Evolutionary conservation across 37 sponge, comb jelly and placozoan genomes (phyloP).

Genomic region (Trichoplax adhaerens): DNA sequence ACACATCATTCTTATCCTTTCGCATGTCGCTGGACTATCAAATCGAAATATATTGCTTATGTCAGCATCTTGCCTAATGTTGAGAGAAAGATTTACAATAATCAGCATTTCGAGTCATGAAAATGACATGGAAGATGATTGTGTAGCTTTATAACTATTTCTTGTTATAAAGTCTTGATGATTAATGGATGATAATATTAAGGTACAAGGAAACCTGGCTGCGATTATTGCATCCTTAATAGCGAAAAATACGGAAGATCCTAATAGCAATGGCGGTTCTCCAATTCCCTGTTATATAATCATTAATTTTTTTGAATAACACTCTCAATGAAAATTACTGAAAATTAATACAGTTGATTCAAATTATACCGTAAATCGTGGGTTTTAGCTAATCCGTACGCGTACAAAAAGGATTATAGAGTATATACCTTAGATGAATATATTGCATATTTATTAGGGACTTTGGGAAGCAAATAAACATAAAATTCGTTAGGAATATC

Average conservation of each 20-base stretch:
- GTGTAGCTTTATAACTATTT: not conserved
- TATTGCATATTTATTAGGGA: constrained; percentile 49
- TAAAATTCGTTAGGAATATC: constrained; percentile 55
- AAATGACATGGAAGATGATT: not conserved
- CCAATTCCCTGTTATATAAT: constrained; percentile 43
- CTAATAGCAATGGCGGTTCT: constrained; percentile 82
- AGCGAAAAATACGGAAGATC: constrained; percentile 61
- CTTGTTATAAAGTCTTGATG: not conserved
- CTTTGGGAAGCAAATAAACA: constrained; percentile 39
- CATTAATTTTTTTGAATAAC: not conserved
- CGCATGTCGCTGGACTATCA: constrained; percentile 62
- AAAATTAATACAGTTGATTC: not conserved
- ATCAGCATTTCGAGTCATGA: no score
- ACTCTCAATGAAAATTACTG: no score
- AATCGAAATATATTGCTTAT: constrained; percentile 15
- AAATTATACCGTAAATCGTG: not conserved
- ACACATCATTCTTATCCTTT: constrained; percentile 69
- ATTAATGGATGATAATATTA: not conserved
- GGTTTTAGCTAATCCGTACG: not conserved
- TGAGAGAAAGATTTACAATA: no score
- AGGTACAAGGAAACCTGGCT: constrained; percentile 3
- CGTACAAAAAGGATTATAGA: not conserved
- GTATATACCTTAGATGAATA: constrained; percentile 49
- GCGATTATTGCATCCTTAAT: constrained; percentile 52
- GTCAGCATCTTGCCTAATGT: constrained; percentile 25